Base-by-base conservation (phyloP, 1,140 invertebrate species). In the Drosophila funebris region DNA sequence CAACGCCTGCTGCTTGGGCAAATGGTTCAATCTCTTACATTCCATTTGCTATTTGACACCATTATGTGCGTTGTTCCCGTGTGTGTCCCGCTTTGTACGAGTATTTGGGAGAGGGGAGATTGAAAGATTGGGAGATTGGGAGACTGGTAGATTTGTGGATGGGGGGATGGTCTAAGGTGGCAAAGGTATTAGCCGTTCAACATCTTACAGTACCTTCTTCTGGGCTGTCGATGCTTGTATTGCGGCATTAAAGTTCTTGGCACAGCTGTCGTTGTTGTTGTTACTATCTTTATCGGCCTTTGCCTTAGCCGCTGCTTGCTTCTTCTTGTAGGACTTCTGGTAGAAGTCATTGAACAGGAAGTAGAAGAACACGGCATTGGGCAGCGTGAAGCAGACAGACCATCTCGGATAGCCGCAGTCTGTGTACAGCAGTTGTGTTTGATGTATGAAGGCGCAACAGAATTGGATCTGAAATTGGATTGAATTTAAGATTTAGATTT, bases 371-470 rank as follows among this genome's bases (percentile, higher is more conserved):
- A 96, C 94, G 9, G 95, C 95, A 85, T 96, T 96, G 2, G 96
- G 96, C n/a, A 96, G 92, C 11, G 94, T 95, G 48, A 96, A 93
- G 72, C 94, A 92, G 0, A 96, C 92, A 0, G 94, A 94, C 94
- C 95, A 96, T 58, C 93, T 93, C 1, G 97, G 97, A 85, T 96
- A 98, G 4, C 95, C 95, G 90, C 97, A 98, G 72, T 97, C 96
- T 83, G 96, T 95, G 92, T 97, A 95, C 0, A 98, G 90, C 31
- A 98, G 92, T 90, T 97, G 96, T 5, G 94, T 94, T 6, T 95
- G 96, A 90, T 98, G 97, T 6, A 96, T 72, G 90, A 96, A 96
- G 0, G 95, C 93, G 53, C 96, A 92, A 82, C 95, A 95, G 91
- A 96, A 96, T 92, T 96, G 96, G 52, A 94, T 93, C 96, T 96